Percentiles rank a stretch among this genome's conserved stretches.
Evolutionary conservation across 1,140 invertebrate genomes (phyloP).

Genomic region (Paralvinella palmiformis): DNA sequence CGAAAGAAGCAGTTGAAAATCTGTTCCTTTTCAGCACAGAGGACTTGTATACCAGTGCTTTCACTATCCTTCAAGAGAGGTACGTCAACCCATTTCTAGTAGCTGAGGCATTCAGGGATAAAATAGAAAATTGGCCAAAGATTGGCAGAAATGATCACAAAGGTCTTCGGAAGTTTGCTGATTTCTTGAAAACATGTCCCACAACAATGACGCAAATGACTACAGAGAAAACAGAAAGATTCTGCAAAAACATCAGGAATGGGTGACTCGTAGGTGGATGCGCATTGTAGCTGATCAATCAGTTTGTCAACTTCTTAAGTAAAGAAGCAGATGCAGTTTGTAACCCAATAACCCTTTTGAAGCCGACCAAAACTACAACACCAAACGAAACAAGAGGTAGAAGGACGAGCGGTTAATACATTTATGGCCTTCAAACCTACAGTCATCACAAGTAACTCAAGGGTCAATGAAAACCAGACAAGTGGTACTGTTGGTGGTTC

Average conservation of each 20-base stretch:
- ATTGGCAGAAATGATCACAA: conserved; percentile 14
- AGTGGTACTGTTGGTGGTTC: background rate
- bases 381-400: background rate
- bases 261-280: conserved; percentile 21
- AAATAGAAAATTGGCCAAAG: conserved; percentile 9
- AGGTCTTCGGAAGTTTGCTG: conserved; percentile 20
- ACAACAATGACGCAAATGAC: conserved; percentile 21
- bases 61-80: background rate
- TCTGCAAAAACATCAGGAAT: conserved; percentile 24
- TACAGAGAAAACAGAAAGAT: conserved; percentile 25
- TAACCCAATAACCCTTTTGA: conserved; percentile 10
- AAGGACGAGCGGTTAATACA: too few species aligned
- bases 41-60: too few species aligned
- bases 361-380: background rate
- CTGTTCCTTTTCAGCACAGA: too few species aligned
- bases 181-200: conserved; percentile 24
- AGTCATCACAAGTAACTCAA: too few species aligned
- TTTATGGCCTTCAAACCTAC: too few species aligned
- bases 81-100: background rate
- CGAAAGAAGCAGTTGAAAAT: too few species aligned
- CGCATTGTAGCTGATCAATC: conserved; percentile 19
- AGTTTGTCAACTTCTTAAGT: conserved; percentile 21
- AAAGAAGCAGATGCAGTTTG: conserved; percentile 24
- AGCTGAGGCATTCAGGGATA: conserved; percentile 8
- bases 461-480: background rate